Percentiles rank a stretch among this genome's conserved stretches.
These are phyloP conservation scores for Miichthys miiuy DNA, from an alignment of 2,797 vertebrate species.

Conservation along the genomic window DNA sequence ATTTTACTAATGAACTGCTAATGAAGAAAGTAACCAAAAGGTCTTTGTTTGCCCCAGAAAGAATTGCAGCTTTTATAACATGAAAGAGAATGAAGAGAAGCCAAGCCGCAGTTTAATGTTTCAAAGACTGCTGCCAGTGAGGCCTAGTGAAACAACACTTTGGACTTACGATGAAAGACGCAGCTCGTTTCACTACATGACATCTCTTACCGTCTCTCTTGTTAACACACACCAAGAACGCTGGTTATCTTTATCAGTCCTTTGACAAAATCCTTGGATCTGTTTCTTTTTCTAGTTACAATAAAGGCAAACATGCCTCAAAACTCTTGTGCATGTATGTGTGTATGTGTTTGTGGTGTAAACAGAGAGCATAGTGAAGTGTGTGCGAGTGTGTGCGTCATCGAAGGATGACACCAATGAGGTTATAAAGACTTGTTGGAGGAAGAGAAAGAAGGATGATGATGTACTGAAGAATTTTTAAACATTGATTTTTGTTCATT, in stretches of 20 bases:
- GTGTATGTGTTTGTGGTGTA: background rate
- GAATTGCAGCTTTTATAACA: background rate
- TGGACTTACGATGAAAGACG: conserved; percentile 6
- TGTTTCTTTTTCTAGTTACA: background rate
- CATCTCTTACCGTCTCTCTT: background rate
- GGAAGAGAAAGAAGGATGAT: background rate
- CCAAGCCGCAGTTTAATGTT: background rate
- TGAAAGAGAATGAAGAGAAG: background rate
- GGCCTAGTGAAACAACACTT: background rate
- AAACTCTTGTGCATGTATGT: background rate
- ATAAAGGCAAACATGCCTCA: background rate
- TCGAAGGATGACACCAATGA: conserved; percentile 29
- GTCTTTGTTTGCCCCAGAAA: background rate
- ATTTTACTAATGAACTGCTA: background rate
- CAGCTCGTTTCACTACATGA: background rate
- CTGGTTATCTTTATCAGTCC: background rate
- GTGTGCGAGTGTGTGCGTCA: background rate
- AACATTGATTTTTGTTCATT: conserved; percentile 67
- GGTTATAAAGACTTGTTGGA: background rate
- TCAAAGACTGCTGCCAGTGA: background rate
- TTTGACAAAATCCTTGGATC: background rate
- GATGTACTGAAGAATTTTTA: conserved; percentile 14
- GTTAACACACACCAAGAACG: background rate
- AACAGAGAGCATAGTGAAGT: background rate
- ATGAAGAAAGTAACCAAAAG: background rate